Base-by-base conservation (phyloP, 2,888 invertebrate species). In the Cylindroiulus punctatus region DNA sequence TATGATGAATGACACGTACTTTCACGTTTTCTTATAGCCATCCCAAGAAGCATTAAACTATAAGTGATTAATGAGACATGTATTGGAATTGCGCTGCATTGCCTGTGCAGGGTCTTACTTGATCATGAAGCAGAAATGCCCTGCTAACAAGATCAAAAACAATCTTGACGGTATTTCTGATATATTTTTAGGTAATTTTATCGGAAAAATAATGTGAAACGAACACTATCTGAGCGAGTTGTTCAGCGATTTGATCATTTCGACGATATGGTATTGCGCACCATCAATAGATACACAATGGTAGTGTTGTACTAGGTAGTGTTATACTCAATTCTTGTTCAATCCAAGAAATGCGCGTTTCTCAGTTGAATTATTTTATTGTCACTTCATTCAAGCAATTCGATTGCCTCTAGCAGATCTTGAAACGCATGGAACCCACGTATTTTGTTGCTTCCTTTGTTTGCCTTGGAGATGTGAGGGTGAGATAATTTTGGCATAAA, bases 1-100 rank as follows among this genome's bases (percentile, higher is more conserved):
- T 82, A 82, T 82, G 82, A 82, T 82, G 22, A 82, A 82, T 82
- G 82, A 82, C 82, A 40, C 22, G 36, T n/a, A 36, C 36, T 82
- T 40, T 82, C 42, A 22, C 82, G 22, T 40, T 40, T 82, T 42
- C 36, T n/a, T 82, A 82, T 82, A 82, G 36, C 36, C 22, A n/a
- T 22, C 42, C 36, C 36, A 36, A 40, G 82, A 22, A 36, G 82
- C 82, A 82, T 82, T 82, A 82, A 82, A 82, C 82, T 82, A 40
- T 82, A 42, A 42, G 82, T 82, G 82, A 82, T 82, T 82, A 82
- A 82, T 82, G 82, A 36, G 36, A 65, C 65, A 26, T 65, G 8
- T 65, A 65, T 65, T 65, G 65, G 65, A 65, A 65, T 26, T 26
- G 65, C 65, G 65, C 22, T 22, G 26, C 8, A 65, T 65, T 65